Conservation (phyloP, 2,113 vertebrate species). For the Geococcyx californianus region DNA sequence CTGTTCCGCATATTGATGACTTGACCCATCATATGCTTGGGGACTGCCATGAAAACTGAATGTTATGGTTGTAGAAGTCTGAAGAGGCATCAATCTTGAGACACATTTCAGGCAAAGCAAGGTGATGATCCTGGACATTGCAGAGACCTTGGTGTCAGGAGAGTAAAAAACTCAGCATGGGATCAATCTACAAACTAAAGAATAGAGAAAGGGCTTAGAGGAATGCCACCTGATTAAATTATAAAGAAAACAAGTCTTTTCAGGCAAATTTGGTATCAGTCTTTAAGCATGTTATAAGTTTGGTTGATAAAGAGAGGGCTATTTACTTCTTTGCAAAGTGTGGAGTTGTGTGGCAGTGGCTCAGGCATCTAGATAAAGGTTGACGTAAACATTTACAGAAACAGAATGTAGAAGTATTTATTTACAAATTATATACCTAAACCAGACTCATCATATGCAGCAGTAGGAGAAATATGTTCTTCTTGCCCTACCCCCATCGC, state of each 20-base stretch:
- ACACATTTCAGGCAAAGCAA: background rate
- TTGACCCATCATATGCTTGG: background rate
- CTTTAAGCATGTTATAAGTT: background rate
- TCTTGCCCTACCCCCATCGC: background rate
- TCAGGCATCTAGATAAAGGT: background rate
- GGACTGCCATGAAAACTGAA: background rate
- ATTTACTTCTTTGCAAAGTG: background rate
- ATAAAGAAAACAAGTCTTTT: background rate
- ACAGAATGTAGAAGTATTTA: background rate
- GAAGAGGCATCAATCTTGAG: background rate
- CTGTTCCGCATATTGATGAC: background rate
- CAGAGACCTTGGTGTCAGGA: background rate
- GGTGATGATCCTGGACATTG: background rate
- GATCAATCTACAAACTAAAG: background rate
- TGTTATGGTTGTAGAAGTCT: background rate
- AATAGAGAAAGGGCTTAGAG: background rate
- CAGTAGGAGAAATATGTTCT: rapidly evolving
- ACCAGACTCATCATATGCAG: background rate
- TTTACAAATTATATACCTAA: background rate
- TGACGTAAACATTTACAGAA: background rate
- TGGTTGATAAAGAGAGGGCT: background rate
- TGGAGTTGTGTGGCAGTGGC: background rate
- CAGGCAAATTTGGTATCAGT: background rate
- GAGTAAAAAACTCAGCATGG: background rate
- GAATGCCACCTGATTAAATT: background rate